Evolutionary conservation across 1,140 invertebrate genomes (phyloP), one percentile per base, ranked within the genome.

Genomic region (Brachionus angularis): DNA sequence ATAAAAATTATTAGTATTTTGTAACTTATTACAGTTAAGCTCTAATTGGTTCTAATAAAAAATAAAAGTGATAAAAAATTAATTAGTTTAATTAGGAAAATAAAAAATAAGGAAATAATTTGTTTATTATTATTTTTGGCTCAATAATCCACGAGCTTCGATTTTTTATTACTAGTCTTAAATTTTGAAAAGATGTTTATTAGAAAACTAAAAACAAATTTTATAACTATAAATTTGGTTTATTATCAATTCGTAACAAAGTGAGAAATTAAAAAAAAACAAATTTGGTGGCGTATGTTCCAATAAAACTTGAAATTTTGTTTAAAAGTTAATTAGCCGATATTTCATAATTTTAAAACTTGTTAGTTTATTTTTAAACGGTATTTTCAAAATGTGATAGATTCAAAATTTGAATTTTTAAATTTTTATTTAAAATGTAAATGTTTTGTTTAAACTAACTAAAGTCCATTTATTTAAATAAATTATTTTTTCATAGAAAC

Each of bases 41-140:
- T 58, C 53, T 58, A 58, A 58, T 58, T 58, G 34, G 10, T 39
- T 39, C 33, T 58, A 58, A 58, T 58, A 58, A 58, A 58, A 58
- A 39, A 31, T 58, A 58, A 36, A 58, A 36, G 21, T 21, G 27
- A 36, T 14, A 42, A 42, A 42, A 42, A 39, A 58, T 31, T 29
- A 23, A 18, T 39, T 39, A 58, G 53, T 23, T 58, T 58, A 58
- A 58, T 58, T 58, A 58, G 39, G 53, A 29, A 18, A 23, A 36
- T 36, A 39, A 58, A n/a, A n/a, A 42, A 42, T 8, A 14, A 58
- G 33, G 52, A 58, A 39, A 58, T 58, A 58, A 58, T 58, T 58
- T 58, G 53, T 58, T 58, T 58, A 58, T 58, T 58, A 58, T 58
- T 58, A n/a, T n/a, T n/a, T n/a, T n/a, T n/a, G n/a, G n/a, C n/a